Conservation (phyloP, 2,888 invertebrate genomes). For the Cerceris ruficornis region DNA sequence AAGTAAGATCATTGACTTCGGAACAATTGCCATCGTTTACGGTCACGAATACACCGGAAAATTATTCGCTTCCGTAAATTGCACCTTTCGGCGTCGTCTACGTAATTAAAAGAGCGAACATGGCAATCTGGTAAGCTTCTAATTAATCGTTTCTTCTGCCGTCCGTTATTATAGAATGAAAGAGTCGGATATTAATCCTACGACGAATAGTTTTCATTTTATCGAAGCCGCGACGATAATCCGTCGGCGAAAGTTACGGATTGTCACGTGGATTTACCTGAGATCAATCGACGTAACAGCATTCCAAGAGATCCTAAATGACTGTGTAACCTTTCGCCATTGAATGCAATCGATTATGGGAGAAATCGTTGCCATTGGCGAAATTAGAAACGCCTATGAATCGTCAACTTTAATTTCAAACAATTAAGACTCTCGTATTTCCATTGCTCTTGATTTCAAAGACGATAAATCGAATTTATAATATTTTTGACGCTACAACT, state of each 20-base stretch:
- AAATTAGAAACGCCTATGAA: background rate
- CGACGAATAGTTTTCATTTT: background rate
- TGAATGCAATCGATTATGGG: slow-evolving; percentile 38
- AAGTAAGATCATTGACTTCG: slow-evolving; percentile 27
- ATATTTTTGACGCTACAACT: no score
- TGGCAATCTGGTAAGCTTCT: background rate
- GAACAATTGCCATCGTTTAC: slow-evolving; percentile 4
- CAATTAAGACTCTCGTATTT: background rate
- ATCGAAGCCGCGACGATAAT: slow-evolving; percentile 13
- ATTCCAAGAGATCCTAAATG: slow-evolving; percentile 26
- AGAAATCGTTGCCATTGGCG: slow-evolving; percentile 23
- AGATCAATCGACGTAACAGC: slow-evolving; percentile 24
- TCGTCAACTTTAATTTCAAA: background rate
- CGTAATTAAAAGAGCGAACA: background rate
- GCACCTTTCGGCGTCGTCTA: background rate
- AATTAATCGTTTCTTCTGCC: background rate
- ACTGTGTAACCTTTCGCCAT: slow-evolving; percentile 45
- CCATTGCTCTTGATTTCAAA: no score
- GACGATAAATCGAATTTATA: no score
- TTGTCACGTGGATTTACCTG: slow-evolving; percentile 17
- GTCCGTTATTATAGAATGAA: no score
- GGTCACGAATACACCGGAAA: slow-evolving; percentile 1
- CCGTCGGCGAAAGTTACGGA: slow-evolving; percentile 31
- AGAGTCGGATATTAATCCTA: background rate
- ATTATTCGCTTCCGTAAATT: slow-evolving; percentile 4